Conservation (phyloP, 2,888 invertebrate species). For the Chloroclystis v-ata region DNA sequence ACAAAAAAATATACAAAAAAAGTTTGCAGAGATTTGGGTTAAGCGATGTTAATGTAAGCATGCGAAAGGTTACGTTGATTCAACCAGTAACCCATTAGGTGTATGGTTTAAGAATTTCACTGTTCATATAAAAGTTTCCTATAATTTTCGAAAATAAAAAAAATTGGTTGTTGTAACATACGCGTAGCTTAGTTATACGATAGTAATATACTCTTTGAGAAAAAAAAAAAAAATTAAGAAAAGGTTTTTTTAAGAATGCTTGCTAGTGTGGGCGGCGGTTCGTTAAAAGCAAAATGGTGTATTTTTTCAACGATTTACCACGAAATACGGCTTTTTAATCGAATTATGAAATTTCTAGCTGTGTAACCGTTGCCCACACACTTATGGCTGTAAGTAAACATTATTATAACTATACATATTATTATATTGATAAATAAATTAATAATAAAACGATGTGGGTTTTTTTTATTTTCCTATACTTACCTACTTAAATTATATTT, state of each 20-base stretch:
- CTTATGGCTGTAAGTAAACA: slow-evolving; percentile 75
- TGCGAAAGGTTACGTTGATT: slow-evolving; percentile 5
- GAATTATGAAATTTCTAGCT: slow-evolving; percentile 18
- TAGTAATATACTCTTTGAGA: slow-evolving; percentile 37
- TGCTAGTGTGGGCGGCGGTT: slow-evolving; percentile 40
- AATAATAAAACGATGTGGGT: slow-evolving; percentile 65
- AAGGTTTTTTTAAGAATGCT: slow-evolving; percentile 57
- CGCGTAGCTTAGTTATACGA: slow-evolving; percentile 42
- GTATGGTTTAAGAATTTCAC: slow-evolving; percentile 23
- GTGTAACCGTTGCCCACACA: slow-evolving; percentile 36
- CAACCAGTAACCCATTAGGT: slow-evolving; percentile 25
- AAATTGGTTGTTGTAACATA: slow-evolving; percentile 65
- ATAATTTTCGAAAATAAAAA: slow-evolving; percentile 29
- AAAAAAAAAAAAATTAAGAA: slow-evolving; percentile 47
- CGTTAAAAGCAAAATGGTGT: slow-evolving; percentile 34
- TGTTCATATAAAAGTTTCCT: slow-evolving; percentile 34
- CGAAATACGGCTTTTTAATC: slow-evolving; percentile 32
- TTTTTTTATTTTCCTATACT: slow-evolving; percentile 34
- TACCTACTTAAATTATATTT: no score
- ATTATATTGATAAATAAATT: slow-evolving; percentile 78
- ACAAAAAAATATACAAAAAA: slow-evolving; percentile 44
- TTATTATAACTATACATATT: slow-evolving; percentile 68
- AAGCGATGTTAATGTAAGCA: slow-evolving; percentile 45
- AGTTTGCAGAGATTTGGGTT: slow-evolving; percentile 50
- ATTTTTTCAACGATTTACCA: slow-evolving; percentile 39